A percentile compares a stretch with the other conserved stretches of the same genome.
Evolutionary conservation across 2,113 vertebrate species (phyloP).

Genomic region (Heptranchias perlo): DNA sequence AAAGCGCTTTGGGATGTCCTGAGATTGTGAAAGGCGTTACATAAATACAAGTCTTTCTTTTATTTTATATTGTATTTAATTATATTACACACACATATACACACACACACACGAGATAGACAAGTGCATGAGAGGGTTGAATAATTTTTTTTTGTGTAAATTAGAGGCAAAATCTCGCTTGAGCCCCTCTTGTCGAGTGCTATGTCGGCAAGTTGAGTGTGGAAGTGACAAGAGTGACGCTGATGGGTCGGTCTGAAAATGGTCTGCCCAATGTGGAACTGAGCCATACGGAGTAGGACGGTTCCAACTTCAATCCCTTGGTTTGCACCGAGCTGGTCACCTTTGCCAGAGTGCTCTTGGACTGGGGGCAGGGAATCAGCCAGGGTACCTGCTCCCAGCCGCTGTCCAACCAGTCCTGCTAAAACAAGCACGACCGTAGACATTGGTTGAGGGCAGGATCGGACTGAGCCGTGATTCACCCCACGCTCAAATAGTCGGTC

Average conservation of each 20-base stretch:
- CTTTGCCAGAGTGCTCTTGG: background rate
- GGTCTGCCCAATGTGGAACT: background rate
- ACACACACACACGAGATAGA: background rate
- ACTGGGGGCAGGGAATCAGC: background rate
- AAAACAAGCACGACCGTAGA: background rate
- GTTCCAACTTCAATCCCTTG: background rate
- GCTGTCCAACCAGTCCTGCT: background rate
- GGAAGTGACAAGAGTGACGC: no score
- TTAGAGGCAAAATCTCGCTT: background rate
- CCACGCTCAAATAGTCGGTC: background rate
- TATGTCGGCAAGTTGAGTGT: background rate
- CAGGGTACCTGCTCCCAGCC: background rate
- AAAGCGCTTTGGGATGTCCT: background rate
- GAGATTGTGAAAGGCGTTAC: background rate
- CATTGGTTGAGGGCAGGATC: background rate
- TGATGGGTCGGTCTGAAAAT: background rate
- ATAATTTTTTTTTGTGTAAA: background rate
- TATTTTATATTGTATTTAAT: no score
- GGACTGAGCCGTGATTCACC: background rate
- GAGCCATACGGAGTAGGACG: background rate
- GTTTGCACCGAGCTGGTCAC: background rate
- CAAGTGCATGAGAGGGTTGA: background rate
- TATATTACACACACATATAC: no score
- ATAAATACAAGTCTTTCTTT: background rate
- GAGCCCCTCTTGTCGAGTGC: background rate